Percentiles rank a stretch among this genome's conserved stretches.
These are phyloP conservation scores for Daboia siamensis DNA, from an alignment of 2,113 vertebrate genomes.

Conservation along the genomic window DNA sequence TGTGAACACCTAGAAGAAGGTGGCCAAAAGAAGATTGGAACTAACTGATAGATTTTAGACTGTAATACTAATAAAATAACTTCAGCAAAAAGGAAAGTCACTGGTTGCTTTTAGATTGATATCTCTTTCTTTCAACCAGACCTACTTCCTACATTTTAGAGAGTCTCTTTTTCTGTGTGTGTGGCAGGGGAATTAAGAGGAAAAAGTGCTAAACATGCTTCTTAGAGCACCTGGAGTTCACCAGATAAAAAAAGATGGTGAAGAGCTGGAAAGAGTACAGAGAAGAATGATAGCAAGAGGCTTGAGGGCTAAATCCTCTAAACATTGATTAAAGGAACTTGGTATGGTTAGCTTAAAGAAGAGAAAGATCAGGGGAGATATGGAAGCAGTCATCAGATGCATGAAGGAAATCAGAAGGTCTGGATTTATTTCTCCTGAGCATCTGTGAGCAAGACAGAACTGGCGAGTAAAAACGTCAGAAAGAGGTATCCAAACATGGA, in stretches of 20 bases:
- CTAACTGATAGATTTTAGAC: background rate
- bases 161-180: background rate
- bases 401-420: background rate
- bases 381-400: background rate
- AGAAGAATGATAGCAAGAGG: background rate
- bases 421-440: background rate
- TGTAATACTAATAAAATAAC: background rate
- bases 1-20: background rate
- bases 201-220: background rate
- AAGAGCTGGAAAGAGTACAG: background rate
- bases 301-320: background rate
- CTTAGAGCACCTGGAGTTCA: background rate
- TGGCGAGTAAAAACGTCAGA: background rate
- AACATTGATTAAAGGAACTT: background rate
- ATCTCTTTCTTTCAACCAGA: background rate
- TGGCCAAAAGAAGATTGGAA: background rate
- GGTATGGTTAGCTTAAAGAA: background rate
- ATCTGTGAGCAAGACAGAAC: background rate
- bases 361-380: background rate
- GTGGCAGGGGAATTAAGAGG: background rate
- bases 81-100: background rate
- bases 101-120: background rate
- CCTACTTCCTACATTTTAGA: background rate
- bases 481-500: background rate
- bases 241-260: background rate